Base-by-base conservation (phyloP, 2,797 vertebrate species). In the Chelonia mydas region DNA sequence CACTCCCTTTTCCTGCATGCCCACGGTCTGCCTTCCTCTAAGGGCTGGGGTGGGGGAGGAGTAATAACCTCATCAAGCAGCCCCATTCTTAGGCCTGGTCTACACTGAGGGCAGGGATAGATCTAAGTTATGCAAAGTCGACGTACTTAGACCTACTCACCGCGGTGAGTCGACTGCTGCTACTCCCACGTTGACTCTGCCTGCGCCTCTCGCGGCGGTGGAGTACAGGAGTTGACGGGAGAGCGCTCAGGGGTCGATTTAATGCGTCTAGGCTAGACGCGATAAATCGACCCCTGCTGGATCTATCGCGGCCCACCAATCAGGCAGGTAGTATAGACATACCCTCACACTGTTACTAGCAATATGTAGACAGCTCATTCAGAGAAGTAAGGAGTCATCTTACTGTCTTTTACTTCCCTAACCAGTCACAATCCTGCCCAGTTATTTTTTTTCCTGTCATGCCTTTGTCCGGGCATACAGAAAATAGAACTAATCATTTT, bases 31-130 rank as follows among this genome's bases (percentile, higher is more conserved):
- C 78, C 72, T 47, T 45, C 37, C 7, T 77, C 25, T 6, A 9
- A 49, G 95, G 82, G 54, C 33, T 8, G 2, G 28, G 28, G 93
- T 90, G 91, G 37, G 78, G 65, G 84, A 78, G 81, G 90, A 76
- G 80, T 94, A 95, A 94, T 78, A 90, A 84, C 16, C 50, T 47
- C 59, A 86, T 77, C 84, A 88, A 94, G 83, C 87, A 95, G 37
- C 31, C 59, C n/a, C 80, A 45, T 92, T 93, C 83, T 92, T 59
- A 79, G 41, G 41, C 16, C 16, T 51, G 50, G 16, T 51, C 50
- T 51, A 51, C 16, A 51, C 50, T 51, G 51, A 2, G 15, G 2
- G 16, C 15, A 6, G 50, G 41, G 41, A 51, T 51, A 16, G 16
- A 51, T 17, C 50, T 51, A 17, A 51, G 6, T 51, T 51, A 51